Conservation (phyloP, 2,113 vertebrate genomes). For the Elgaria multicarinata region DNA sequence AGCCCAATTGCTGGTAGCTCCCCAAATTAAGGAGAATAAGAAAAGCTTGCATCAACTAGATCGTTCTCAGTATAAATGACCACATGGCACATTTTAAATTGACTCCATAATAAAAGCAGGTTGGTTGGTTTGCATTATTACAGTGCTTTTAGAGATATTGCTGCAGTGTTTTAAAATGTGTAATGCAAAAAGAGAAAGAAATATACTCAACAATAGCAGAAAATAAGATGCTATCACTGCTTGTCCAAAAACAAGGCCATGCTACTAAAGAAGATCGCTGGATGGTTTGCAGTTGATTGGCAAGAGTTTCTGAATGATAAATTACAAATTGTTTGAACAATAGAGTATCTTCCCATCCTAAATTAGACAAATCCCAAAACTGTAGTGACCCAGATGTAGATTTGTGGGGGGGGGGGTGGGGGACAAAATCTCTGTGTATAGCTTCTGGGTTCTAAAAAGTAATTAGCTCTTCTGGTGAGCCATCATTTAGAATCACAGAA, state of each 20-base stretch:
- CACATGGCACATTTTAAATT: neutral
- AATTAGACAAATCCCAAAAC: neutral
- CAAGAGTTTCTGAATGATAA: neutral
- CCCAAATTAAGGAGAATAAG: neutral
- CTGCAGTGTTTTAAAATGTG: neutral
- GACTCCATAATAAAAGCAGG: neutral
- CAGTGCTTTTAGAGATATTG: constrained; percentile 7
- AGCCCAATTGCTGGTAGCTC: neutral
- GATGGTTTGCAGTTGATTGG: neutral
- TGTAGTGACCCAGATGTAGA: neutral
- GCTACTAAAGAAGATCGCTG: neutral
- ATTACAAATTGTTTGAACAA: neutral
- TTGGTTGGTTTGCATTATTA: neutral
- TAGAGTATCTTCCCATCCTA: neutral
- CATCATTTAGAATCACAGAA: neutral
- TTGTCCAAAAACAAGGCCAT: neutral
- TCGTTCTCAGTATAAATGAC: constrained; percentile 29
- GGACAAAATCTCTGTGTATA: neutral
- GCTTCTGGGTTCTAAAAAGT: neutral
- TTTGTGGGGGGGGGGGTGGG: too few species aligned
- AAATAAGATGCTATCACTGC: neutral
- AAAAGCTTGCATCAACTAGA: neutral
- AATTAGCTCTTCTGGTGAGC: neutral
- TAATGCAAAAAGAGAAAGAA: neutral
- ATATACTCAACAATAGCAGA: neutral